Percentiles rank a stretch among this genome's conserved stretches.
Conservation (phyloP, 2,888 invertebrate genomes). For the Mesorhabditis spiculigera region DNA sequence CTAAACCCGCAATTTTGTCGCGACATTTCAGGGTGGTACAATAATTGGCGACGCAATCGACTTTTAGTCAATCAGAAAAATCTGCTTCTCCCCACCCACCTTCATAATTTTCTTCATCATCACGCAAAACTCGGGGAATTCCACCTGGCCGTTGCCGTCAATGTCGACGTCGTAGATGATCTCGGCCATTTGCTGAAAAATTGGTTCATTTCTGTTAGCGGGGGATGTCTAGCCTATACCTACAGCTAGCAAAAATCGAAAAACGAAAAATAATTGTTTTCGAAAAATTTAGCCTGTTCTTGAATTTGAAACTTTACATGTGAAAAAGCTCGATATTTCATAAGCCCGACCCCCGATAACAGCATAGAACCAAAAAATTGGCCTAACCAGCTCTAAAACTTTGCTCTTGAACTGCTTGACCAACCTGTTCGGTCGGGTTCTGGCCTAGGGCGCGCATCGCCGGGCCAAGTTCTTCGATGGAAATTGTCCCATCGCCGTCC, state of each 20-base stretch:
- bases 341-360: too few species aligned
- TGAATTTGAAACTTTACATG: too few species aligned
- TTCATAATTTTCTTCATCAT: conserved; percentile 36
- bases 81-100: too few species aligned
- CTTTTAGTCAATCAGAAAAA: too few species aligned
- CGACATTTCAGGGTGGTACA: too few species aligned
- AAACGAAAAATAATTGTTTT: conserved; percentile 8
- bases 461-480: conserved; percentile 35
- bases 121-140: conserved; percentile 47
- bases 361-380: not conserved
- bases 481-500: conserved; percentile 39
- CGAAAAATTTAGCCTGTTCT: not conserved
- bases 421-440: conserved; percentile 38
- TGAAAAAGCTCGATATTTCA: too few species aligned
- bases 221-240: not conserved
- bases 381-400: conserved; percentile 1
- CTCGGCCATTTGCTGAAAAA: conserved; percentile 39
- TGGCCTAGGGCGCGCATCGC: conserved; percentile 41
- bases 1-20: too few species aligned
- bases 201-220: too few species aligned
- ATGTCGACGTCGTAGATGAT: conserved; percentile 42
- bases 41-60: too few species aligned
- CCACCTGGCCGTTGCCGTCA: conserved; percentile 44
- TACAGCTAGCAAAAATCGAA: too few species aligned
- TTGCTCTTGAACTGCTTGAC: not conserved